phyloP scores from a whole-genome alignment of 37 sponge, comb jelly and placozoan species.

The Crambe crambe region DNA sequence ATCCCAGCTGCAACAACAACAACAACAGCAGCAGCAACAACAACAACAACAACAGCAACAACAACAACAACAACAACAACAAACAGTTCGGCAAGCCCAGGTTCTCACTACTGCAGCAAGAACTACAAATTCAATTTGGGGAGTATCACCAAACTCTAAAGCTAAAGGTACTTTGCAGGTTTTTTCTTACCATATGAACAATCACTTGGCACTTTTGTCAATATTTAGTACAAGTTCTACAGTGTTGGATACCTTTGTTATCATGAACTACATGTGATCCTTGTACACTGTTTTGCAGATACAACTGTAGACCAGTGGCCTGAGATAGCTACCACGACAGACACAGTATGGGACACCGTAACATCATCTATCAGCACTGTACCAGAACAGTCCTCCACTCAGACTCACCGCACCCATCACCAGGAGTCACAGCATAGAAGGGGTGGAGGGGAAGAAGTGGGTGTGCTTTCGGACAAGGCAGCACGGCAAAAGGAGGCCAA shows the following conservation, averaged over 20 bases:
- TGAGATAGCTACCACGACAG: slow-evolving; percentile 18
- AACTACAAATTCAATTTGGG: slow-evolving; percentile 27
- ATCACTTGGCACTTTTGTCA: too few species aligned
- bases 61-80: slow-evolving; percentile 4
- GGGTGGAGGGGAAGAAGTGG: not conserved
- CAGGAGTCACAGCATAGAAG: not conserved
- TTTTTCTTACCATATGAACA: too few species aligned
- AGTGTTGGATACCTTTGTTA: too few species aligned
- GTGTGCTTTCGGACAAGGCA: not conserved
- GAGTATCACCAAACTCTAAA: not conserved
- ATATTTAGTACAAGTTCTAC: too few species aligned
- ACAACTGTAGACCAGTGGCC: slow-evolving; percentile 48
- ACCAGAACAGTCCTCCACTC: not conserved
- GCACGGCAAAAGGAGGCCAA: not conserved
- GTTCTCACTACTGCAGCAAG: not conserved
- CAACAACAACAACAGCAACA: slow-evolving; percentile 14
- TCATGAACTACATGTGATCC: too few species aligned
- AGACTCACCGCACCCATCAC: not conserved
- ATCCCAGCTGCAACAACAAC: slow-evolving; percentile 20
- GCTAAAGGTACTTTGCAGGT: not conserved
- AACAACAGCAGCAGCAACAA: slow-evolving; percentile 30
- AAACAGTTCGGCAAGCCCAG: not conserved
- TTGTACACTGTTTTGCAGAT: not conserved
- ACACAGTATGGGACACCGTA: slow-evolving; percentile 14
- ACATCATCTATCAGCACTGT: not conserved